Percentiles rank a stretch among this genome's conserved stretches.
These are phyloP conservation scores for Nyctereutes procyonoides DNA, from an alignment of 2,113 vertebrate genomes.

Conservation along the genomic window DNA sequence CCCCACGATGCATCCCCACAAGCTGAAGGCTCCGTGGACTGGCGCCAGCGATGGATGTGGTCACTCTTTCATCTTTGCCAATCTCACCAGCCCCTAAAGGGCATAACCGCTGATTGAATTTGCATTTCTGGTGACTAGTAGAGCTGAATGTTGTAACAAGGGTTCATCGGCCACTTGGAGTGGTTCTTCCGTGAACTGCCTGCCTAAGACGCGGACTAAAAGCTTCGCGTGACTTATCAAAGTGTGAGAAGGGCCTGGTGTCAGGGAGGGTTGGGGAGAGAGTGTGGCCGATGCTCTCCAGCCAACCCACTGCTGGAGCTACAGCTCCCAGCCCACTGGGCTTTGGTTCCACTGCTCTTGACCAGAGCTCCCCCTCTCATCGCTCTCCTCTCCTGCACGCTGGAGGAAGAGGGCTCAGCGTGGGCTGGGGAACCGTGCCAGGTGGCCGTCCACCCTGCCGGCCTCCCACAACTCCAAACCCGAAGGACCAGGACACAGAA, in stretches of 20 bases:
- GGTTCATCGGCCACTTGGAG: background rate
- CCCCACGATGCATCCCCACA: background rate
- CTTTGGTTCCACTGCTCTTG: fast-evolving
- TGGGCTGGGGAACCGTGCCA: background rate
- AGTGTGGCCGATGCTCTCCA: background rate
- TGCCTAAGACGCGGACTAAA: background rate
- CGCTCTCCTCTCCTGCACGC: background rate
- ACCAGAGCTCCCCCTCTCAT: background rate
- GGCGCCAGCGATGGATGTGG: fast-evolving
- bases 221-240: background rate
- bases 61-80: background rate
- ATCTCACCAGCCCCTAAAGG: too few species aligned
- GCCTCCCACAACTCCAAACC: background rate
- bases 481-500: background rate
- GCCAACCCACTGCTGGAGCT: too few species aligned
- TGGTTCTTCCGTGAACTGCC: background rate
- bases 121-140: background rate
- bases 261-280: background rate
- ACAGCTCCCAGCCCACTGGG: background rate
- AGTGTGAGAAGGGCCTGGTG: background rate
- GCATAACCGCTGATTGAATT: too few species aligned
- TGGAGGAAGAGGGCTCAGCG: background rate
- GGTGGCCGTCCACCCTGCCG: too few species aligned
- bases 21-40: background rate
- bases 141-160: fast-evolving